Evolutionary conservation across 2,888 invertebrate genomes (phyloP), one percentile per base, ranked within the genome.

Genomic region (Pollenia angustigena): DNA sequence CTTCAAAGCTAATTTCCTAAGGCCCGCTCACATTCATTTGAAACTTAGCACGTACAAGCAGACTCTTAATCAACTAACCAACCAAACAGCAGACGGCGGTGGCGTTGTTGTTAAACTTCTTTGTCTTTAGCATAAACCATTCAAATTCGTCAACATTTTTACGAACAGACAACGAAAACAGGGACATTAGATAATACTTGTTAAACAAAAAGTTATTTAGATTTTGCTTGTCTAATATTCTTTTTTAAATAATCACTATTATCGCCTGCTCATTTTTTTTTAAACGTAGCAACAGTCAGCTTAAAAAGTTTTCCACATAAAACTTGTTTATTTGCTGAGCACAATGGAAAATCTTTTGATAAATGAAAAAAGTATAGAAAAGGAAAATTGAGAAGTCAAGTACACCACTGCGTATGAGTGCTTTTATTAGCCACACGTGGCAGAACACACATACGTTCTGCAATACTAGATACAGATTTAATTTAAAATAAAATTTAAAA

Each of bases 71-170:
- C 42, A 16, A 40, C 62, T 4, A 60, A 79, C 62, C 16, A 60
- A 79, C 62, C 16, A 60, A 79, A 68, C 68, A 79, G 32, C 18
- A 79, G 18, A 16, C 58, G 4, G 14, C 58, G 9, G 14, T 58
- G 54, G 12, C 16, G 10, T 54, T 54, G 14, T 42, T 42, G n/a
- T 42, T 42, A 8, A 58, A 58, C 32, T 40, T 58, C 32, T 32
- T 32, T 32, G 32, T 66, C 58, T 48, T 32, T 48, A 32, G 46
- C 58, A 68, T 78, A 68, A 78, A 78, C 66, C 66, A 78, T 78
- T 66, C 48, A 46, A 66, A 68, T 66, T 78, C 66, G 58, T 78
- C 66, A 46, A 56, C 32, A 58, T 56, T 40, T 66, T n/a, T 16
- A 56, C 44, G 7, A 56, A 54, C 74, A 75, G 18, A 62, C 18